phyloP scores from a whole-genome alignment of 2,113 vertebrate genomes.

The human region DNA sequence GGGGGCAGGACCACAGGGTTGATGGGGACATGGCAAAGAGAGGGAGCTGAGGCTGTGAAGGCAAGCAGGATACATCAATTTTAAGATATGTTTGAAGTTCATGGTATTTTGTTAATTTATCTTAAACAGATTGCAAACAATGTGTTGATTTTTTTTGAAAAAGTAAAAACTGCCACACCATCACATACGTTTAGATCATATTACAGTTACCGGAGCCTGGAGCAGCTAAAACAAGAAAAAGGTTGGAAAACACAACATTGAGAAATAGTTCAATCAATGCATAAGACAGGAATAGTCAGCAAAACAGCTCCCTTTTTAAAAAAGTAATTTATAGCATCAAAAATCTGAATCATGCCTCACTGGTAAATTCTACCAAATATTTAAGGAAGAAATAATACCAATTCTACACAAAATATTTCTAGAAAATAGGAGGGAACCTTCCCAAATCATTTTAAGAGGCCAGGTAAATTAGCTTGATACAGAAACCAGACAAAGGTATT shows the following conservation, averaged over 20 bases:
- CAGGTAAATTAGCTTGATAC: neutral
- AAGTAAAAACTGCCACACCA: constrained; percentile 14
- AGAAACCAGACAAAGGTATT: neutral
- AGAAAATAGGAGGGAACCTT: neutral
- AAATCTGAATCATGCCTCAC: constrained; percentile 36
- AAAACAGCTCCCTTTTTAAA: neutral
- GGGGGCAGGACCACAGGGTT: neutral
- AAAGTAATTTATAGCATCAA: constrained; percentile 49
- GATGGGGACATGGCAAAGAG: accelerated
- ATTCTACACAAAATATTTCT: neutral
- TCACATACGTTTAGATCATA: constrained; percentile 38
- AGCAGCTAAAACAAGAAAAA: constrained; percentile 13
- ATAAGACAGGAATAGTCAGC: constrained; percentile 25
- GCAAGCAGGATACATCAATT: neutral
- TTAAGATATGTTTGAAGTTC: neutral
- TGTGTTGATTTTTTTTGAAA: neutral
- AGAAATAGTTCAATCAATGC: constrained; percentile 37
- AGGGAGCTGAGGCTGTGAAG: neutral
- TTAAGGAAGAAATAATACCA: constrained; percentile 21
- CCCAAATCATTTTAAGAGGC: neutral
- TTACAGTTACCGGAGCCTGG: neutral
- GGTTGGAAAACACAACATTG: constrained; percentile 10
- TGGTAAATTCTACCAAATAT: constrained; percentile 5
- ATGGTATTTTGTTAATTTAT: neutral
- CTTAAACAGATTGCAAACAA: constrained; percentile 23